These are phyloP conservation scores for Periophthalmus magnuspinnatus DNA, from an alignment of 2,797 vertebrate species.

Conservation along the genomic window DNA sequence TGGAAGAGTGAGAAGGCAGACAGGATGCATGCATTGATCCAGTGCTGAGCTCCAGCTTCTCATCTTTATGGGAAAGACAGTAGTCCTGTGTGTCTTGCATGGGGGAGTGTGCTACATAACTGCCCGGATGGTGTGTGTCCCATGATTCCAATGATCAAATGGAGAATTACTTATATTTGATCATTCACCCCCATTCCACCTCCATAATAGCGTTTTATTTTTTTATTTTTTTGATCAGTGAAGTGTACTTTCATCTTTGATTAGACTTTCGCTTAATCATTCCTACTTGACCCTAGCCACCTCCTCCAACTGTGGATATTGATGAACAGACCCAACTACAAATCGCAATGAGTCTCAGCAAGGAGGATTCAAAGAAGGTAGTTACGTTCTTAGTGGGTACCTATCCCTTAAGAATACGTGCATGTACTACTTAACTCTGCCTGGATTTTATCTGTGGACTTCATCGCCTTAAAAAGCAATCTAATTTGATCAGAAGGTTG, in stretches of 20 bases:
- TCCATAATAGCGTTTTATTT: constrained; percentile 8
- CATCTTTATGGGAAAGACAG: constrained; percentile 42
- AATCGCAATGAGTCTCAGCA: constrained; percentile 84
- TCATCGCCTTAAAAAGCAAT: constrained; percentile 28
- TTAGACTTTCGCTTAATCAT: constrained; percentile 39
- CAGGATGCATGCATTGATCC: constrained; percentile 72
- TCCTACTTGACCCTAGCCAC: constrained; percentile 56
- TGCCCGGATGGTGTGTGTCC: constrained; percentile 1
- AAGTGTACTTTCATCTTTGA: constrained; percentile 28
- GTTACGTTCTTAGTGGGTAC: constrained; percentile 33
- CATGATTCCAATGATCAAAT: constrained; percentile 18
- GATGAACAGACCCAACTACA: constrained; percentile 95
- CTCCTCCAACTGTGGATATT: constrained; percentile 76
- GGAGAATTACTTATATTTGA: neutral
- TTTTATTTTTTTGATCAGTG: neutral
- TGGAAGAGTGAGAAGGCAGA: constrained; percentile 52
- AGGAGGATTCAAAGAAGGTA: constrained; percentile 79
- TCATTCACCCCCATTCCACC: constrained; percentile 11
- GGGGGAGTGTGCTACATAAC: constrained; percentile 3
- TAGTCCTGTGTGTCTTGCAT: constrained; percentile 33
- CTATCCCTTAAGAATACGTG: constrained; percentile 36
- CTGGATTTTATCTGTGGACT: constrained; percentile 20
- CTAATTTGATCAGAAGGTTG: constrained; percentile 22
- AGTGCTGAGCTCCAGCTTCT: constrained; percentile 21
- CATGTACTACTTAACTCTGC: constrained; percentile 45